A percentile compares a stretch with the other conserved stretches of the same genome.
Evolutionary conservation across 2,888 invertebrate species (phyloP).

Genomic region (Serrognathus titanus): DNA sequence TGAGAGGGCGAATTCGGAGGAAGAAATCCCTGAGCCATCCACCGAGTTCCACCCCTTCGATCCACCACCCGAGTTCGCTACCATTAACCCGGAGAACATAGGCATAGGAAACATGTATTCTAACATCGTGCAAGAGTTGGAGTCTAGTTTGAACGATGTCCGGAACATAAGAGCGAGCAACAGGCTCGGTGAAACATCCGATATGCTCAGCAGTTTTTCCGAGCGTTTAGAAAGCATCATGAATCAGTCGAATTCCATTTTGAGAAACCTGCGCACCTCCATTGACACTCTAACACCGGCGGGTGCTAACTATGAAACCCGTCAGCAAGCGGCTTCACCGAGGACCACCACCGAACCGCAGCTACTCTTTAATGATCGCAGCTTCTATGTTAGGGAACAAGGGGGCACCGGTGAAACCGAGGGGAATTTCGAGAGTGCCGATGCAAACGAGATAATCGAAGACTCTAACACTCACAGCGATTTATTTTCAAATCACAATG

Average conservation of each 20-base stretch:
- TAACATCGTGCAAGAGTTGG: constrained; percentile 44
- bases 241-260: constrained; percentile 44
- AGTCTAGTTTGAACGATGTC: constrained; percentile 42
- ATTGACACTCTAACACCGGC: constrained; percentile 37
- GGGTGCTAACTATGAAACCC: background rate
- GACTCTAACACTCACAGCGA: constrained; percentile 4
- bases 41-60: constrained; percentile 34
- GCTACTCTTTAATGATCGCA: constrained; percentile 35
- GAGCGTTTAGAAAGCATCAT: constrained; percentile 43
- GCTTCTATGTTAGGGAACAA: constrained; percentile 37
- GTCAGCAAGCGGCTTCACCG: constrained; percentile 5
- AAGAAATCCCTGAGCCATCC: constrained; percentile 27
- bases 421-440: background rate
- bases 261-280: constrained; percentile 42
- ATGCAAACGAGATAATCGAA: constrained; percentile 3
- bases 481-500: constrained; percentile 22
- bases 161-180: constrained; percentile 37
- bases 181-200: constrained; percentile 40
- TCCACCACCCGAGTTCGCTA: constrained; percentile 33
- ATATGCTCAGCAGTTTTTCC: constrained; percentile 44
- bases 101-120: constrained; percentile 44
- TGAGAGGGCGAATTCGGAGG: constrained; percentile 40
- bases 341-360: constrained; percentile 15
- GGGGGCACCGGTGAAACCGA: constrained; percentile 3
- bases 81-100: constrained; percentile 37